Conservation (phyloP, 2,797 vertebrate species). For the Pristis pectinata region DNA sequence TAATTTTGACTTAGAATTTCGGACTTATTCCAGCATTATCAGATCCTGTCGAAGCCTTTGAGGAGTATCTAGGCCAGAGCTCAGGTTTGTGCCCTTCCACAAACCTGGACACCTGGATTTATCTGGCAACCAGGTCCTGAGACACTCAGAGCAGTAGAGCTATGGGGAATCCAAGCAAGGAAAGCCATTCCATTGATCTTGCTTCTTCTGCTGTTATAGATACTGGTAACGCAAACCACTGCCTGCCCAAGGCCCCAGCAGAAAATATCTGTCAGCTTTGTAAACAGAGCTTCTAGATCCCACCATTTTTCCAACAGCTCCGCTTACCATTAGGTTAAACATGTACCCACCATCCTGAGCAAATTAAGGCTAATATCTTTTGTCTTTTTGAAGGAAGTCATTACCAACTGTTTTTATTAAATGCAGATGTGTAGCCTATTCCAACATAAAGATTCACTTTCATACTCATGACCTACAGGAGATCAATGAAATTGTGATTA, state of each 20-base stretch:
- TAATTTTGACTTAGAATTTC: not conserved
- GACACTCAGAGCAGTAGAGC: not conserved
- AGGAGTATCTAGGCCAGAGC: not conserved
- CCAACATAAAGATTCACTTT: not conserved
- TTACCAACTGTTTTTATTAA: not conserved
- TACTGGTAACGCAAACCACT: not conserved
- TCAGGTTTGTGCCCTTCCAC: not conserved
- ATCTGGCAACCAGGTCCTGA: not conserved
- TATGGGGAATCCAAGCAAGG: not conserved
- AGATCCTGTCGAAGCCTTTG: not conserved
- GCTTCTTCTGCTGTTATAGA: not conserved
- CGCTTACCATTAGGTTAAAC: not conserved
- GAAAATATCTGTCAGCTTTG: not conserved
- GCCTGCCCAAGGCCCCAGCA: not conserved
- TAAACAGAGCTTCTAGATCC: not conserved
- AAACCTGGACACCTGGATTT: not conserved
- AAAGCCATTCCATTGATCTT: not conserved
- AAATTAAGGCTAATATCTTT: not conserved
- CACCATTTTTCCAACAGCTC: not conserved
- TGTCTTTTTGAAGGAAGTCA: not conserved
- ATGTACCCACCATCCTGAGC: not conserved
- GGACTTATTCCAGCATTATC: not conserved
- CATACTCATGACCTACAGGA: not conserved
- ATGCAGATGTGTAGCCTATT: not conserved
- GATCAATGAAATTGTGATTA: not conserved